Evolutionary conservation across 1,140 invertebrate genomes (phyloP).

Genomic region (Drosophila azteca): DNA sequence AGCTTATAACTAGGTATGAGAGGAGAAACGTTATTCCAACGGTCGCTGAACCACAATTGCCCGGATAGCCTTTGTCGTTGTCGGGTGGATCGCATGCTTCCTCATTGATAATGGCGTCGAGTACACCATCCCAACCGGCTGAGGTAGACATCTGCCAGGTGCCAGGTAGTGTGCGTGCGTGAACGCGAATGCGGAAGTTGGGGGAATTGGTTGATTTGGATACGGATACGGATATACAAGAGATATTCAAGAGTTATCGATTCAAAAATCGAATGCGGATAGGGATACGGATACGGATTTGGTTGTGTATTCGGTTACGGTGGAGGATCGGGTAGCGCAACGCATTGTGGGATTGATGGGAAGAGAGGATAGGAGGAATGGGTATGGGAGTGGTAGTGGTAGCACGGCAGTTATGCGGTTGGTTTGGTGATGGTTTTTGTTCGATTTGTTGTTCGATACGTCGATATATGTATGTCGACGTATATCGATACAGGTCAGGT

Average conservation of each 20-base stretch:
- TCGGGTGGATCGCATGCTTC: conserved; percentile 94
- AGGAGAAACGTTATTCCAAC: conserved; percentile 97
- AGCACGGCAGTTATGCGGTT: conserved; percentile 65
- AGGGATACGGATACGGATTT: conserved; percentile 3
- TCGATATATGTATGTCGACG: conserved; percentile 16
- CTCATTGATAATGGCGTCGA: conserved; percentile 98
- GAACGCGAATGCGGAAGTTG: no score
- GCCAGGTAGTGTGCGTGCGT: no score
- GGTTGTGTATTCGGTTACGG: neutral
- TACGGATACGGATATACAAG: no score
- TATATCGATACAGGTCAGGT: conserved; percentile 47
- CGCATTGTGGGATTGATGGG: conserved; percentile 2
- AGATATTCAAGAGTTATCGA: neutral
- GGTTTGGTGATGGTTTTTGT: conserved; percentile 42
- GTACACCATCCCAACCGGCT: conserved; percentile 97
- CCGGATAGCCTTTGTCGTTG: conserved; percentile 93
- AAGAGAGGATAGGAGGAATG: neutral
- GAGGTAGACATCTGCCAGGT: conserved; percentile 96
- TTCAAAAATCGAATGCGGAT: neutral
- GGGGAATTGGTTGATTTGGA: no score
- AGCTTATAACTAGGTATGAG: conserved; percentile 98
- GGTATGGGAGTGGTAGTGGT: neutral
- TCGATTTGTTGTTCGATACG: conserved; percentile 35
- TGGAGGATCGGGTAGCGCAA: no score
- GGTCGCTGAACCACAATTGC: conserved; percentile 95